These are phyloP conservation scores for Ophonus ardosiacus DNA, from an alignment of 2,888 invertebrate genomes.

Conservation along the genomic window DNA sequence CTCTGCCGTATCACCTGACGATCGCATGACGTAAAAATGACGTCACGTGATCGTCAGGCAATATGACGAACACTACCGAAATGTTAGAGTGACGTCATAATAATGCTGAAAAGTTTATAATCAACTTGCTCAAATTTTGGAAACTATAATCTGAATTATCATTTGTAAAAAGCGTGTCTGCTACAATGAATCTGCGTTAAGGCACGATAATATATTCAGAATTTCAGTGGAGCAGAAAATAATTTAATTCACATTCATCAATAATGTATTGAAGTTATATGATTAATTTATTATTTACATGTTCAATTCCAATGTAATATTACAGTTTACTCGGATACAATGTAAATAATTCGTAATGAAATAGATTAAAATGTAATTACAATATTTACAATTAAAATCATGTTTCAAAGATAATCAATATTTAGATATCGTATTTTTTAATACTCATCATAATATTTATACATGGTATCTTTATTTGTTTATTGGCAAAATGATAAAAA, in stretches of 20 bases:
- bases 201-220: neutral
- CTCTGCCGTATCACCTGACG: no score
- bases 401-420: slow-evolving; percentile 32
- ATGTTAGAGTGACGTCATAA: no score
- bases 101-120: neutral
- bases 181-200: neutral
- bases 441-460: neutral
- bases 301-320: slow-evolving; percentile 21
- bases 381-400: slow-evolving; percentile 21
- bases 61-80: no score
- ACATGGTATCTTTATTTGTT: neutral
- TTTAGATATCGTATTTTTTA: neutral
- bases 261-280: slow-evolving; percentile 20
- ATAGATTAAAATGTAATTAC: slow-evolving; percentile 34
- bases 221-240: neutral
- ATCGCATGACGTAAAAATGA: no score
- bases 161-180: neutral
- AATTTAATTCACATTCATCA: neutral
- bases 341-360: slow-evolving; percentile 38
- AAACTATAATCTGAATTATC: neutral
- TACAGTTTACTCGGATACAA: slow-evolving; percentile 8
- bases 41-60: no score
- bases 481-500: no score
- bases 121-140: neutral
- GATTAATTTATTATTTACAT: slow-evolving; percentile 38